Conservation (phyloP, 2,888 invertebrate species). For the Penaeus monodon region DNA sequence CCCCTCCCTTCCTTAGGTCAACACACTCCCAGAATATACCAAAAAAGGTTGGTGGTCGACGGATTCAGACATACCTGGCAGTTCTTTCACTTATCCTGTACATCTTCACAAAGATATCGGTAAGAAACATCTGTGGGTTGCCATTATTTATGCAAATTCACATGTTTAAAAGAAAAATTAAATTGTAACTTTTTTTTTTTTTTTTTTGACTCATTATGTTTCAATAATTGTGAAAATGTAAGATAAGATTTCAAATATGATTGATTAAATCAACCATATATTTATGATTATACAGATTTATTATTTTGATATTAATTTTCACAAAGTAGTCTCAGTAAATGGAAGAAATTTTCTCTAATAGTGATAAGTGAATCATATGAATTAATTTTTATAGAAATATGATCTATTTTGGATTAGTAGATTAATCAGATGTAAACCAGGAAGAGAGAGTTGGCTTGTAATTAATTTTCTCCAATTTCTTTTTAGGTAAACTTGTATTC, state of each 20-base stretch:
- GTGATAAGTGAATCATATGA: no score
- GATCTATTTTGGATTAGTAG: no score
- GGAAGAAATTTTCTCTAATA: no score
- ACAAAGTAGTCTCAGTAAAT: no score
- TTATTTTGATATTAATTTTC: no score
- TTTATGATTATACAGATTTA: no score
- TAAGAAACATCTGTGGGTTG: no score
- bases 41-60: conserved; percentile 70
- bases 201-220: neutral
- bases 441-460: neutral
- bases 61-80: conserved; percentile 70
- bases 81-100: conserved; percentile 70
- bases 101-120: conserved; percentile 68
- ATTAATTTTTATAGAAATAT: no score
- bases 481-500: conserved; percentile 72
- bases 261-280: no score
- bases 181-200: no score
- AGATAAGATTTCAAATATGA: neutral
- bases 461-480: neutral
- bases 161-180: no score
- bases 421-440: neutral
- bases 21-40: conserved; percentile 71
- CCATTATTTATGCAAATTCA: neutral
- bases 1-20: conserved; percentile 68
- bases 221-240: neutral